Evolutionary conservation across 2,888 invertebrate species (phyloP).

Genomic region (Drosophila tanythrix): DNA sequence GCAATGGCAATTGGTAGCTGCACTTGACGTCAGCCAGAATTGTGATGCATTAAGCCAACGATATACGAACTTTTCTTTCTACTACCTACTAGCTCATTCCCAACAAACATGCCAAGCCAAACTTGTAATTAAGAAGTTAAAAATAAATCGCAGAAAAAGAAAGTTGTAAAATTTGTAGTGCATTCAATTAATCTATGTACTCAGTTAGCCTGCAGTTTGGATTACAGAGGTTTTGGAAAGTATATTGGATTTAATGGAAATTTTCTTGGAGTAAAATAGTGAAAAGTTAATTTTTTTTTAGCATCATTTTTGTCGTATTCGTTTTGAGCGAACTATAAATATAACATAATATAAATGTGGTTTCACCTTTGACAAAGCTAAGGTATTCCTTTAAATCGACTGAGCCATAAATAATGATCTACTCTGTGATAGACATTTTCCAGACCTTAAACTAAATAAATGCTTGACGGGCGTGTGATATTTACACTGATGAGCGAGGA

Average conservation of each 20-base stretch:
- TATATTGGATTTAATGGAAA: neutral
- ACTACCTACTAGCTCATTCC: neutral
- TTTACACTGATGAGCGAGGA: neutral
- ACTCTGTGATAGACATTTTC: neutral
- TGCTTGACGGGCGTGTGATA: constrained; percentile 24
- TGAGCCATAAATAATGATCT: neutral
- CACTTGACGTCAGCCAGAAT: constrained; percentile 14
- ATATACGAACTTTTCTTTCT: neutral
- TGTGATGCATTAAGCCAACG: constrained; percentile 10
- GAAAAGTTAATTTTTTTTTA: neutral
- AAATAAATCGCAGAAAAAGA: neutral
- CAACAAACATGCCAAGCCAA: neutral
- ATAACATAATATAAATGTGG: neutral
- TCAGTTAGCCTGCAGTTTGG: neutral
- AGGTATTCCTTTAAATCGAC: neutral
- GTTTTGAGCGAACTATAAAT: no score
- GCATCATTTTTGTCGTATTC: no score
- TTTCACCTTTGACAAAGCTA: neutral
- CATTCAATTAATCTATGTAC: neutral
- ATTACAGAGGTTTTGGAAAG: neutral
- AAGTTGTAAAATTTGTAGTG: neutral
- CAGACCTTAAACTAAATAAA: neutral
- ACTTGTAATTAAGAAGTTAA: constrained; percentile 9
- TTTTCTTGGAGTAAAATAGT: neutral
- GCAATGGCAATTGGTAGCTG: neutral